Percentiles rank a stretch among this genome's conserved stretches.
phyloP scores from a whole-genome alignment of 2,888 invertebrate genomes.

The Zaprionus bogoriensis region DNA sequence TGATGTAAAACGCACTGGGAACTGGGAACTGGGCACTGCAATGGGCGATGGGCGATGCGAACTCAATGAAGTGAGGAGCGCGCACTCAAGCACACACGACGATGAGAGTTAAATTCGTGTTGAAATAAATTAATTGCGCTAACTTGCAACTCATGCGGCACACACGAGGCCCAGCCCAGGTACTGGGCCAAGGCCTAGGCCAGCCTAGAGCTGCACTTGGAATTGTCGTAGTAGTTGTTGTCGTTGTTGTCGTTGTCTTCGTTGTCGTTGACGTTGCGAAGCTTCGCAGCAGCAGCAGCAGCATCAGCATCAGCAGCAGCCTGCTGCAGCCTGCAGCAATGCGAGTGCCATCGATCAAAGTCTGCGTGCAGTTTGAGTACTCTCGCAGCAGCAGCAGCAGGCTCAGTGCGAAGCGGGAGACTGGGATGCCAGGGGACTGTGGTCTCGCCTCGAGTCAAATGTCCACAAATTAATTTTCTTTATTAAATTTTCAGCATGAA shows the following conservation, averaged over 20 bases:
- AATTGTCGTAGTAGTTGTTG: conserved; percentile 59
- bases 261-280: not conserved
- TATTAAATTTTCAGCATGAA: conserved; percentile 79
- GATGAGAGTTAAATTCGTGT: conserved; percentile 78
- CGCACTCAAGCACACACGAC: conserved; percentile 57
- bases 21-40: conserved; percentile 17
- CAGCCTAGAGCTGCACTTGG: too few relatives aligned
- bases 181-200: conserved; percentile 56
- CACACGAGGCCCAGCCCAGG: conserved; percentile 15
- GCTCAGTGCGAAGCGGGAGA: not conserved
- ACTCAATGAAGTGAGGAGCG: conserved; percentile 47
- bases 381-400: conserved; percentile 14
- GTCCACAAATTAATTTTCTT: conserved; percentile 79
- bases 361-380: conserved; percentile 71
- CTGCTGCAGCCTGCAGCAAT: conserved; percentile 69
- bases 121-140: conserved; percentile 79
- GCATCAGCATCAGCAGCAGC: not conserved
- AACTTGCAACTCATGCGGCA: conserved; percentile 78
- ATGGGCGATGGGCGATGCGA: too few relatives aligned
- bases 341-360: conserved; percentile 77
- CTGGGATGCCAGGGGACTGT: conserved; percentile 16
- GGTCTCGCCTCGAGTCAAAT: conserved; percentile 75
- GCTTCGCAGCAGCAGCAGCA: not conserved
- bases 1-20: conserved; percentile 66
- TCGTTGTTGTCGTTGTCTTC: conserved; percentile 39